A percentile compares a stretch with the other conserved stretches of the same genome.
These are phyloP conservation scores for Phenganax stokvisi DNA, from an alignment of 92 coral and sea anemone genomes.

Conservation along the genomic window DNA sequence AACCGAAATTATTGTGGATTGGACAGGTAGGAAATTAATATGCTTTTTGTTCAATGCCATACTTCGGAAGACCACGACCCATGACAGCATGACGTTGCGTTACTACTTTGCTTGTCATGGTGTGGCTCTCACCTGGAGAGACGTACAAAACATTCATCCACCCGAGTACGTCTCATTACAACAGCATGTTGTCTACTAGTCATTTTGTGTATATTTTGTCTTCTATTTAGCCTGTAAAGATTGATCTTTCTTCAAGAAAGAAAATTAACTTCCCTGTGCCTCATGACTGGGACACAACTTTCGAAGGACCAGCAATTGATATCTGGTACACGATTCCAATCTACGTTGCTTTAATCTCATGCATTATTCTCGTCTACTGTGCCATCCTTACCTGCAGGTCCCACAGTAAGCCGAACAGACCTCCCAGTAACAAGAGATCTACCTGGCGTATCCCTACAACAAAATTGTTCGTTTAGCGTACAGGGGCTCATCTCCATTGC, in stretches of 20 bases:
- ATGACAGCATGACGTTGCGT: background rate
- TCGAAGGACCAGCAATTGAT: conserved; percentile 63
- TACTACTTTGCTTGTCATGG: too few species aligned
- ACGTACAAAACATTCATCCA: background rate
- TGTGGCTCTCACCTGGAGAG: background rate
- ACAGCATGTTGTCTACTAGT: background rate
- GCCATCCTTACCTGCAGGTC: conserved; percentile 79
- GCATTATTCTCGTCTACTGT: conserved; percentile 68
- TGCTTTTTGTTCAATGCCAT: background rate
- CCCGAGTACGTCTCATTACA: background rate
- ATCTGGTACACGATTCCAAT: conserved; percentile 80
- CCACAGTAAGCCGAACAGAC: conserved; percentile 51
- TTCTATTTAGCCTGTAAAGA: conserved; percentile 65
- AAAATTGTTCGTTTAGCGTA: conserved; percentile 16
- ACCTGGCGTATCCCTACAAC: conserved; percentile 28
- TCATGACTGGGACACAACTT: conserved; percentile 66
- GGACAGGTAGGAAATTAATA: background rate
- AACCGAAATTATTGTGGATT: conserved; percentile 75
- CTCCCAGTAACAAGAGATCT: background rate
- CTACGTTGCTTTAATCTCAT: conserved; percentile 72
- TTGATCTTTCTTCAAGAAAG: conserved; percentile 44
- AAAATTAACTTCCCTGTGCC: conserved; percentile 32
- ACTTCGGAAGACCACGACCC: background rate
- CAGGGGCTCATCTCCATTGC: too few species aligned
- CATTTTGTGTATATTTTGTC: background rate